Conservation (phyloP, 2,113 vertebrate species). For the Xiphorhynchus elegans region DNA sequence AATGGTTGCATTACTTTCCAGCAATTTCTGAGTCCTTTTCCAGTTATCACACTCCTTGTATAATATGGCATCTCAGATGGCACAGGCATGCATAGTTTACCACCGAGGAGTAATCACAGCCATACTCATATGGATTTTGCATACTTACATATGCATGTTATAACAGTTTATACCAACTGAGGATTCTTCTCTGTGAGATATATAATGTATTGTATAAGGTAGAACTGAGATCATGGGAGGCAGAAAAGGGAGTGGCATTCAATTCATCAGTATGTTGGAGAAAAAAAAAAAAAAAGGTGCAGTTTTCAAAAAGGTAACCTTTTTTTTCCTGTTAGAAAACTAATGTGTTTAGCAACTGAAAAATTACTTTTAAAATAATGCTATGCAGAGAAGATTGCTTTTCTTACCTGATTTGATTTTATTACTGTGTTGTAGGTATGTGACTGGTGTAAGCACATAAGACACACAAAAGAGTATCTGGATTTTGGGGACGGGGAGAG, state of each 20-base stretch:
- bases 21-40: neutral
- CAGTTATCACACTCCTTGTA: neutral
- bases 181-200: neutral
- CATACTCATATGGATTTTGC: neutral
- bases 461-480: conserved; percentile 99
- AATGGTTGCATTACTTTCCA: neutral
- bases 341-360: conserved; percentile 44
- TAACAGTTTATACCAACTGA: conserved; percentile 1
- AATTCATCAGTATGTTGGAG: neutral
- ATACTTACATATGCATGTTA: neutral
- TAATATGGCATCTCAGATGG: neutral
- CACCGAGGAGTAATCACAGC: neutral
- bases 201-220: neutral
- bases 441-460: conserved; percentile 99
- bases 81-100: neutral
- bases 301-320: neutral
- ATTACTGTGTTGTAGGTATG: conserved; percentile 92
- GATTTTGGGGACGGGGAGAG: conserved; percentile 98
- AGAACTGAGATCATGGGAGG: neutral
- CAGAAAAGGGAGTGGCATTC: neutral
- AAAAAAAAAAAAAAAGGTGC: neutral
- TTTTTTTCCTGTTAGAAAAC: conserved; percentile 28
- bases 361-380: conserved; percentile 59
- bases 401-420: conserved; percentile 77
- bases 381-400: conserved; percentile 66